These are phyloP conservation scores for Ochropacha duplaris DNA, from an alignment of 2,888 invertebrate species.

Conservation along the genomic window DNA sequence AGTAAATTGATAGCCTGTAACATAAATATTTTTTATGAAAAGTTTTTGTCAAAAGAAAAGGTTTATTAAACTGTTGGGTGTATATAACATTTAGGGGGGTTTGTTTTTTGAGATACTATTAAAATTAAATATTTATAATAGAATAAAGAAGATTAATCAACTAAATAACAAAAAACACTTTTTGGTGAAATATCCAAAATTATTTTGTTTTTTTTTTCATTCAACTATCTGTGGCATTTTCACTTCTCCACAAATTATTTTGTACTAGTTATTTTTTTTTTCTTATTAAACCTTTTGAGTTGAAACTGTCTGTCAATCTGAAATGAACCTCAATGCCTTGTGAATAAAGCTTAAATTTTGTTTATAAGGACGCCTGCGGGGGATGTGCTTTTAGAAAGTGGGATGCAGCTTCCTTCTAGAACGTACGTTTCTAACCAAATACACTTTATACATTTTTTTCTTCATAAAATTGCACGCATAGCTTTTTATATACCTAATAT, in stretches of 20 bases:
- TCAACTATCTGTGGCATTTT: no score
- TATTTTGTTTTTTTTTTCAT: no score
- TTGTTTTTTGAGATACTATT: not conserved
- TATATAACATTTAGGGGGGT: not conserved
- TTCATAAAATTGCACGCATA: not conserved
- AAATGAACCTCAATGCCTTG: constrained; percentile 31
- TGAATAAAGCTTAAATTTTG: constrained; percentile 49
- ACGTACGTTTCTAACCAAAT: constrained; percentile 58
- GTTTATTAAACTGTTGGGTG: not conserved
- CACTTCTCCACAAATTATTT: no score
- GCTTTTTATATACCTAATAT: not conserved
- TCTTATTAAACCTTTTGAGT: not conserved
- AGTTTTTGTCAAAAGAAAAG: not conserved
- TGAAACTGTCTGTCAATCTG: constrained; percentile 3
- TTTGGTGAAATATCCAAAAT: no score
- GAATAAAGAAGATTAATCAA: no score
- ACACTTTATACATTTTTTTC: constrained; percentile 11
- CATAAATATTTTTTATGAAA: not conserved
- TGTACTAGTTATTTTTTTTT: no score
- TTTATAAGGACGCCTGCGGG: constrained; percentile 74
- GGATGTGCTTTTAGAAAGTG: constrained; percentile 75
- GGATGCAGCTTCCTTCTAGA: constrained; percentile 59
- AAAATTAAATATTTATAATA: no score
- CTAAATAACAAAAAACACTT: no score
- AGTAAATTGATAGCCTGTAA: no score